Base-by-base conservation (phyloP, 2,888 invertebrate genomes). In the Limnephilus lunatus region DNA sequence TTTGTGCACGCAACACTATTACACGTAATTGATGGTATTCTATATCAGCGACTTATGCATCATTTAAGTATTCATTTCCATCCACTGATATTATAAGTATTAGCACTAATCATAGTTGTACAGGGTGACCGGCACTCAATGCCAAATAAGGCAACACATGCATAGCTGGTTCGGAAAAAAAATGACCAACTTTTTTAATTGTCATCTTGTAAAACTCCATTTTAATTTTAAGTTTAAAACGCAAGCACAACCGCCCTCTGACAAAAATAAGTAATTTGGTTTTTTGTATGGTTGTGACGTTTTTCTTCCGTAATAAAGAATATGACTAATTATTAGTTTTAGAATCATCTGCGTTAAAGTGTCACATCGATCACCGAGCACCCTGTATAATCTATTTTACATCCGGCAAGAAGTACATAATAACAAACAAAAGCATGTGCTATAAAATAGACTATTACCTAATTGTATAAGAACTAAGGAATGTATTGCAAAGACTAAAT, bases 401-500 rank as follows among this genome's bases (percentile, higher is more conserved):
- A 19, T 53, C 5, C 19, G 68, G 25, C 68, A 68, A 68, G 4
- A 39, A 35, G 35, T 83, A 83, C 32, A 32, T 83, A 25, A 83
- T 83, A 83, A 83, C 83, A 83, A 83, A 83, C 15, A 11, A 30
- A n/a, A 44, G 5, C 30, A 86, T 44, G n/a, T 12, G 30, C 15
- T 44, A 86, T 30, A n/a, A 86, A 44, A n/a, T 44, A 44, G 12
- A 48, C 25, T 85, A 85, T 85, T 85, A n/a, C 44, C 32, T 39
- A 85, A 85, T 85, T 85, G 39, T 32, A 35, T 39, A 39, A 85
- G 39, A 86, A 86, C 44, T 35, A 86, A 31, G 88, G 88, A 89
- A 89, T 89, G 88, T 89, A 89, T 88, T 86, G 25, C 19, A 68
- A 68, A 68, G 25, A 68, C 68, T 15, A 25, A 68, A 68, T 68